Percentiles rank a stretch among this genome's conserved stretches.
These are phyloP conservation scores for Ceratina calcarata DNA, from an alignment of 1,140 invertebrate genomes.

Conservation along the genomic window DNA sequence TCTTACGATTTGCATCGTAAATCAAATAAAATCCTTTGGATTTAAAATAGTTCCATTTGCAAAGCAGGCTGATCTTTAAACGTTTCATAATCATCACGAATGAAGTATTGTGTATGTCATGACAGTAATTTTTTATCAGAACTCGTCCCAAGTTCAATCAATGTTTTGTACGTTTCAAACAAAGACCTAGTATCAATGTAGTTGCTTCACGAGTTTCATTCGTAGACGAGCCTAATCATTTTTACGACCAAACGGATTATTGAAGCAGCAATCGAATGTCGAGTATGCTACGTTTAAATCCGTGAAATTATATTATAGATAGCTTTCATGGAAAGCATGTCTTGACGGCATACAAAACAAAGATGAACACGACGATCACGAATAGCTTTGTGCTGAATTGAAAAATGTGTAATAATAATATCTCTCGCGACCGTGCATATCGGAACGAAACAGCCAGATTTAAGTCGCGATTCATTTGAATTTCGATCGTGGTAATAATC, in stretches of 20 bases:
- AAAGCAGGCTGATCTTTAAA: not conserved
- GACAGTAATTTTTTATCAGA: too few relatives aligned
- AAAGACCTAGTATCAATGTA: not conserved
- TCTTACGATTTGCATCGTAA: slow-evolving; percentile 19
- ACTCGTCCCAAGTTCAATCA: not conserved
- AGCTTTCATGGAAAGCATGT: slow-evolving; percentile 57
- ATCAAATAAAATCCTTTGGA: slow-evolving; percentile 44
- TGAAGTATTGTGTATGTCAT: too few relatives aligned
- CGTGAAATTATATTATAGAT: not conserved
- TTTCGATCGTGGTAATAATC: not conserved
- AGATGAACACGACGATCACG: not conserved
- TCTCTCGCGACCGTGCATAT: not conserved
- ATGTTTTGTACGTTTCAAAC: not conserved
- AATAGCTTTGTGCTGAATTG: slow-evolving; percentile 20
- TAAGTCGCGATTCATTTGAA: not conserved
- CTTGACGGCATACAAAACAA: slow-evolving; percentile 6
- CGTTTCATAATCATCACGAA: not conserved
- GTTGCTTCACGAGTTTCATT: too few relatives aligned
- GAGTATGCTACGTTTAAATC: slow-evolving; percentile 3
- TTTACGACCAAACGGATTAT: not conserved
- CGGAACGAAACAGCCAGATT: not conserved
- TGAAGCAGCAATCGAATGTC: not conserved
- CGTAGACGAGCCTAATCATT: not conserved
- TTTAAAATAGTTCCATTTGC: slow-evolving; percentile 7
- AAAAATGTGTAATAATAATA: not conserved